phyloP scores from a whole-genome alignment of 2,888 invertebrate genomes.

The Acrobasis consociella region DNA sequence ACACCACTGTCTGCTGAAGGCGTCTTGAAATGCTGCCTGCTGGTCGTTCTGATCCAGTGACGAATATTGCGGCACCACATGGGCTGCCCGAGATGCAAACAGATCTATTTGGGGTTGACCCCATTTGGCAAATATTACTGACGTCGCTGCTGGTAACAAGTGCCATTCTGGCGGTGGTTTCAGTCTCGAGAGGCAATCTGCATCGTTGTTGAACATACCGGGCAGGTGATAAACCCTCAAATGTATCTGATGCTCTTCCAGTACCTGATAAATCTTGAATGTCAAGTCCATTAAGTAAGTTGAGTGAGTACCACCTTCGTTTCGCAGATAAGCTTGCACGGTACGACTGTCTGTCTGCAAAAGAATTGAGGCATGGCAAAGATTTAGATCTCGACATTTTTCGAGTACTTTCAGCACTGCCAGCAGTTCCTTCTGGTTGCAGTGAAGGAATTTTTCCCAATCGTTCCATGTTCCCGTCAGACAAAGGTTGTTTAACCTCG shows the following conservation, averaged over 20 bases:
- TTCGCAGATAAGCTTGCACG: constrained; percentile 26
- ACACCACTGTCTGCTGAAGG: constrained; percentile 24
- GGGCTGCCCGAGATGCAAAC: constrained; percentile 24
- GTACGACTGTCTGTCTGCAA: constrained; percentile 19
- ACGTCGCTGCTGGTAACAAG: background rate
- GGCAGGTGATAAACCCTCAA: background rate
- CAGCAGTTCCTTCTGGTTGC: constrained; percentile 29
- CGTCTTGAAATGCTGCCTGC: constrained; percentile 22
- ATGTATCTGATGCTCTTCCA: background rate
- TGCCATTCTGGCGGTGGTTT: constrained; percentile 15
- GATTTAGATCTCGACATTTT: constrained; percentile 21
- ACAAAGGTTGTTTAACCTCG: constrained; percentile 30
- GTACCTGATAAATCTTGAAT: background rate
- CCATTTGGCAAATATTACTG: background rate
- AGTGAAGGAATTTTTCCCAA: constrained; percentile 31
- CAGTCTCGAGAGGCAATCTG: constrained; percentile 8
- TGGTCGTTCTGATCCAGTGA: constrained; percentile 26
- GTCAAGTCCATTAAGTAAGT: constrained; percentile 25
- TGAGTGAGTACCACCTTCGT: constrained; percentile 44
- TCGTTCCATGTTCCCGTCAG: constrained; percentile 30
- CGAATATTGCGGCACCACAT: constrained; percentile 26
- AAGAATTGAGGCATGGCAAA: constrained; percentile 19
- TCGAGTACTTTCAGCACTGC: constrained; percentile 23
- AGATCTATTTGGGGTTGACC: background rate
- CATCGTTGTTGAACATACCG: background rate